Base-by-base conservation (phyloP, 1,140 invertebrate genomes). In the Phymorhynchus buccinoides region DNA sequence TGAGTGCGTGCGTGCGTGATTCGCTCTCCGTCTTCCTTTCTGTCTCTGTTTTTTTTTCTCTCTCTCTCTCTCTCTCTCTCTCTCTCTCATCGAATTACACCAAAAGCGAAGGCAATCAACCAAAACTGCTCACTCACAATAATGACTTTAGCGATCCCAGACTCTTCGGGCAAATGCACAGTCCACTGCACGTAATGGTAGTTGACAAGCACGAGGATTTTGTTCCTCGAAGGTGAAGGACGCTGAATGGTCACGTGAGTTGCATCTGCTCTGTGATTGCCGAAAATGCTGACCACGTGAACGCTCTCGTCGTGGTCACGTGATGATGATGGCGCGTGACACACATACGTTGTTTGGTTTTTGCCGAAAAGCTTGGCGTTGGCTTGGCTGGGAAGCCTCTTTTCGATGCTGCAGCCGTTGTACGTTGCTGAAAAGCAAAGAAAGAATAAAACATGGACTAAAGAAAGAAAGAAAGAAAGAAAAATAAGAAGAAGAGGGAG, bases 241-340 rank as follows among this genome's bases (percentile, higher is more conserved):
- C 27, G 62, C 56, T 27, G 12, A 4, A 84, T 41, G 6, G 75
- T 84, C 84, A 84, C 84, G 27, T 62, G 75, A 14, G 84, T 84
- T 2, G 75, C n/a, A 1, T 35, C 1, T 1, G 84, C 30, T 30
- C 77, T 16, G 39, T 84, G 84, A 42, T 84, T 84, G 73, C 84
- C 84, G 27, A 84, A 84, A 6, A 84, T 84, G 52, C 84, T 84
- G 44, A 84, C 22, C 41, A 84, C 84, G 84, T 84, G 48, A 35
- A 80, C 52, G 22, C 44, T 30, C 32, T 2, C 39, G n/a, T 79
- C 35, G 3, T 6, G 3, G 48, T 37, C 18, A 48, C 62, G 48
- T 62, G 52, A 42, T 3, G 52, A 30, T 16, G 37, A 18, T 22
- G 35, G 39, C 39, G 27, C 39, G 35, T 35, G 73, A 75, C 84